Percentiles rank a stretch among this genome's conserved stretches.
These are phyloP conservation scores for Ceratotherium simum DNA, from an alignment of 2,113 vertebrate species.

Conservation along the genomic window DNA sequence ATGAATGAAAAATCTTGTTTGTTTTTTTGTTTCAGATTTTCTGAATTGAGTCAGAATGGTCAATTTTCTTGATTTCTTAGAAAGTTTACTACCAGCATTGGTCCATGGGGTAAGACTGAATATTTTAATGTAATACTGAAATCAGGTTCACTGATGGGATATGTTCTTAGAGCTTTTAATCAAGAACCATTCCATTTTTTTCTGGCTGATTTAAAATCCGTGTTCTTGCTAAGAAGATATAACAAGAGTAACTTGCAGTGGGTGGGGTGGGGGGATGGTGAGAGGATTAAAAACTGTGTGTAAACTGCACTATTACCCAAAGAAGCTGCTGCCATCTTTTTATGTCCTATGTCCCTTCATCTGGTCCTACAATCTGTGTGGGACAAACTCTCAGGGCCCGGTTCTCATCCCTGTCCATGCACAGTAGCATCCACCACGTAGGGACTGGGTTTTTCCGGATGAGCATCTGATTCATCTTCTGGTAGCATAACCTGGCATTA, in stretches of 20 bases:
- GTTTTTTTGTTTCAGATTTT: neutral
- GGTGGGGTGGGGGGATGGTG: neutral
- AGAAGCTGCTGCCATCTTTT: rapidly evolving
- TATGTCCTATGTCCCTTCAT: neutral
- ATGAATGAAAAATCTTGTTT: neutral
- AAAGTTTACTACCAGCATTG: rapidly evolving
- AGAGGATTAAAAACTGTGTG: rapidly evolving
- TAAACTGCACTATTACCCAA: neutral
- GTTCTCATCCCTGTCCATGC: rapidly evolving
- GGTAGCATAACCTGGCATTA: rapidly evolving
- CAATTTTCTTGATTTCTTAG: neutral
- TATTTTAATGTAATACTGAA: neutral
- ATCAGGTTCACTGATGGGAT: neutral
- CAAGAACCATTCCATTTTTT: neutral
- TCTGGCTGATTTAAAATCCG: neutral
- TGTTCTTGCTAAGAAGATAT: neutral
- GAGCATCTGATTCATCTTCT: neutral
- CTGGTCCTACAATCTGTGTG: rapidly evolving
- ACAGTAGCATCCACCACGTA: rapidly evolving
- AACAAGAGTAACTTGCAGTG: neutral
- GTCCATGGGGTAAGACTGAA: neutral
- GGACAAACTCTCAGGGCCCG: rapidly evolving
- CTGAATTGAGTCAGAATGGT: neutral
- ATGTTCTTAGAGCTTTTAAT: neutral
- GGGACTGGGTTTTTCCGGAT: rapidly evolving